Evolutionary conservation across 53 echinoderm and acorn worm genomes (phyloP), one percentile per base, ranked within the genome.

Genomic region (Zoroaster sp.): DNA sequence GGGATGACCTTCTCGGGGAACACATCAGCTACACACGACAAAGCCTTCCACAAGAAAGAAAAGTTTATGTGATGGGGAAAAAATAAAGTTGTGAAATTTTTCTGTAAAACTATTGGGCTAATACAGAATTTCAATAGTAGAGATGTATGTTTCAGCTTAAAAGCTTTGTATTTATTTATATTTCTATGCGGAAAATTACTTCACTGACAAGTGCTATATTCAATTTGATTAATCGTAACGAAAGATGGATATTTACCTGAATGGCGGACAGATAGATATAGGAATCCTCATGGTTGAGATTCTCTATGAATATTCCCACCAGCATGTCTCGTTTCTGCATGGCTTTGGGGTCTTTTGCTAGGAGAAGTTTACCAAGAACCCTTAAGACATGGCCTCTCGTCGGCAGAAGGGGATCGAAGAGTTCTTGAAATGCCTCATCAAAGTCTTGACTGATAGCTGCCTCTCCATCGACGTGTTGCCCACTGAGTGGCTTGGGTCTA

Each of bases 201-300:
- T 63, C 14, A 55, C 14, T 55, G 59, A 12, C 14, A 55, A 55
- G 14, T n/a, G n/a, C n/a, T n/a, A n/a, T n/a, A n/a, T n/a, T n/a
- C n/a, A n/a, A n/a, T n/a, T n/a, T n/a, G n/a, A n/a, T n/a, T n/a
- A n/a, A n/a, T n/a, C n/a, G n/a, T n/a, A n/a, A n/a, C n/a, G n/a
- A n/a, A n/a, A n/a, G n/a, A n/a, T n/a, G n/a, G n/a, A n/a, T 6
- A 0, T 45, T 38, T 82, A 89, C 90, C 90, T 93, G 92, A 63
- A 99, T 93, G 73, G 94, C 96, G 2, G 96, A 80, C 45, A 99
- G 86, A 73, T 99, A 99, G 40, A 99, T 91, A 67, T 94, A 99
- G 2, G 99, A 89, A 88, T 99, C 99, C 33, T 99, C 99, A 87
- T 95, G 87, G 11, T 68, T 51, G 15, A 99, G 83, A 72, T 99